Conservation (phyloP, 2,797 vertebrate species). For the Ctenopoma kingsleyae region DNA sequence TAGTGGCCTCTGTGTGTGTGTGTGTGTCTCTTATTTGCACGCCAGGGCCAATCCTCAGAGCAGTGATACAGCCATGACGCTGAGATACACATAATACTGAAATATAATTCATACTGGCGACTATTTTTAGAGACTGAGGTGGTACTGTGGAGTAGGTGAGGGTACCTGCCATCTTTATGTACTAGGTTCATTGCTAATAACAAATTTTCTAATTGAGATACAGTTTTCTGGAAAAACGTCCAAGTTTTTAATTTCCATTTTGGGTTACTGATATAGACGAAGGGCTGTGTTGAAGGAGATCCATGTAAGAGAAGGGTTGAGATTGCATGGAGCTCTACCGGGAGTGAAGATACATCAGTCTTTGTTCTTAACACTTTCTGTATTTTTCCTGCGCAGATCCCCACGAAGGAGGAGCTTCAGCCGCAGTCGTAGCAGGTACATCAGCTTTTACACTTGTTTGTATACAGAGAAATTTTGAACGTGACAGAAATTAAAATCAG, state of each 20-base stretch:
- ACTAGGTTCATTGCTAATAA: conserved; percentile 52
- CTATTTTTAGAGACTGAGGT: conserved; percentile 2
- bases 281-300: conserved; percentile 62
- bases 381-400: conserved; percentile 88
- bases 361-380: conserved; percentile 48
- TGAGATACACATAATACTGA: too few relatives aligned
- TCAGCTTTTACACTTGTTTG: background rate
- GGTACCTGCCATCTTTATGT: conserved; percentile 55
- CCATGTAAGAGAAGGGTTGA: conserved; percentile 46
- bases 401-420: conserved; percentile 98
- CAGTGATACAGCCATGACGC: background rate
- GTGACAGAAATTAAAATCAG: too few relatives aligned
- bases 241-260: conserved; percentile 42
- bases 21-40: conserved; percentile 26
- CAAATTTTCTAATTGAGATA: conserved; percentile 44
- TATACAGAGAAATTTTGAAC: too few relatives aligned
- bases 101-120: conserved; percentile 5
- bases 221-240: conserved; percentile 31
- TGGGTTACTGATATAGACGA: conserved; percentile 40
- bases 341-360: conserved; percentile 1
- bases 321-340: conserved; percentile 50
- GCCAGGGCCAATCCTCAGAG: conserved; percentile 38
- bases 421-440: conserved; percentile 96
- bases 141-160: conserved; percentile 45
- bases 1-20: conserved; percentile 51